Evolutionary conservation across 2,113 vertebrate species (phyloP), one percentile per base, ranked within the genome.

Genomic region (Mohoua ochrocephala): DNA sequence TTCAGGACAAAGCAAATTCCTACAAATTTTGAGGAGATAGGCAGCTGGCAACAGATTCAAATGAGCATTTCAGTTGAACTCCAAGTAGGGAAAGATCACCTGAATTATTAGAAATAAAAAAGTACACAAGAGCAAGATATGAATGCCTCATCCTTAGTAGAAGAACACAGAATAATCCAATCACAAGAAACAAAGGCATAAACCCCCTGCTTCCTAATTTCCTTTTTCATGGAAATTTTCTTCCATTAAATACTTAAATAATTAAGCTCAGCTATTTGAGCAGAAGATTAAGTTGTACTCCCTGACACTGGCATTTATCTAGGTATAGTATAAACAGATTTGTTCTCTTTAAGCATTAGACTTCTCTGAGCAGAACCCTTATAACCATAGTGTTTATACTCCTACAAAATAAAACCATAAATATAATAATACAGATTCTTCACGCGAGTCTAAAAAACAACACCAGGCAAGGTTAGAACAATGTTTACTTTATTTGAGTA

Each of bases 401-500:
- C 59, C 53, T 53, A 73, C 69, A 82, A 91, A 95, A 95, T 73
- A 91, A 95, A 96, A 30, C n/a, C 70, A 77, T 80, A 53, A 93
- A 81, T 67, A 74, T 57, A 50, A 76, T 57, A 94, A 90, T n/a
- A 77, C 26, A 84, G 31, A 93, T 84, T 77, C 56, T 84, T 84
- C 56, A 64, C 65, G 79, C 35, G 24, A 64, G 68, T 75, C 39
- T 54, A 23, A 84, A 88, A 87, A 67, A 28, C 37, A 80, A 39
- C 23, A 70, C 31, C 23, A 71, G 83, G 52, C 54, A 64, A 84
- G 86, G 56, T 68, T 64, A 78, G 70, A 82, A 79, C 52, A 91
- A 85, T n/a, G 81, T 93, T 96, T 94, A 87, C 69, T 75, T 76
- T 93, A 92, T 82, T 71, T 71, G 69, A 95, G 80, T 44, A 64